A percentile compares a stretch with the other conserved stretches of the same genome.
phyloP scores from a whole-genome alignment of 1,140 invertebrate species.

The Cephus cinctus region DNA sequence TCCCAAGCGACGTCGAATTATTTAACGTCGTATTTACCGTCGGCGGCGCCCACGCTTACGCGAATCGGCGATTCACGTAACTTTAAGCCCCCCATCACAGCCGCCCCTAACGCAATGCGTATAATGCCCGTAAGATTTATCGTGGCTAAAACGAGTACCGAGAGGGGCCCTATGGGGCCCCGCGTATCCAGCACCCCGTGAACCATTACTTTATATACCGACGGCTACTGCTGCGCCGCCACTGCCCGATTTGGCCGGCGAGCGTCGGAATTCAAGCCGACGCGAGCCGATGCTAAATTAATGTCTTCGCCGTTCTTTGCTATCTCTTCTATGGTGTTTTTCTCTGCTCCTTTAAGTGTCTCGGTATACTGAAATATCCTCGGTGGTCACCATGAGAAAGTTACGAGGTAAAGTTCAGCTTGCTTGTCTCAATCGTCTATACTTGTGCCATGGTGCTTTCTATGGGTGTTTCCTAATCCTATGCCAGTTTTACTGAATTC shows the following conservation, averaged over 20 bases:
- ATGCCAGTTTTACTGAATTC: too few species aligned
- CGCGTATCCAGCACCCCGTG: too few species aligned
- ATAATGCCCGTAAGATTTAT: constrained; percentile 21
- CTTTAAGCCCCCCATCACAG: too few species aligned
- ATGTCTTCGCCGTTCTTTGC: constrained; percentile 13
- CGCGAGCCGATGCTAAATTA: constrained; percentile 27
- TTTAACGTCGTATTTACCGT: constrained; percentile 20
- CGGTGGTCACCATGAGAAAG: too few species aligned
- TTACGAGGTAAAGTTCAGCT: too few species aligned
- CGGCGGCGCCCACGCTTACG: constrained; percentile 9
- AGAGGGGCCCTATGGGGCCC: too few species aligned
- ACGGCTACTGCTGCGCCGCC: background rate
- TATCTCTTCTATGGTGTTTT: too few species aligned
- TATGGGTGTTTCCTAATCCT: too few species aligned
- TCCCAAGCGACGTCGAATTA: constrained; percentile 17
- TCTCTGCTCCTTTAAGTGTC: too few species aligned
- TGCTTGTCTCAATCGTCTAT: too few species aligned
- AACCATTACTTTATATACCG: constrained; percentile 5
- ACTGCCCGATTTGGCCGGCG: constrained; percentile 10
- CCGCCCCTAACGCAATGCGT: background rate
- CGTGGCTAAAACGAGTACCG: constrained; percentile 1
- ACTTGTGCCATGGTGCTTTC: too few species aligned
- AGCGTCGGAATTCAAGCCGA: constrained; percentile 21
- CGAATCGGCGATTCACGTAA: background rate
- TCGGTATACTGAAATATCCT: too few species aligned